Percentiles rank a stretch among this genome's conserved stretches.
Conservation (phyloP, 2,888 invertebrate species). For the Eupithecia pulchellata region DNA sequence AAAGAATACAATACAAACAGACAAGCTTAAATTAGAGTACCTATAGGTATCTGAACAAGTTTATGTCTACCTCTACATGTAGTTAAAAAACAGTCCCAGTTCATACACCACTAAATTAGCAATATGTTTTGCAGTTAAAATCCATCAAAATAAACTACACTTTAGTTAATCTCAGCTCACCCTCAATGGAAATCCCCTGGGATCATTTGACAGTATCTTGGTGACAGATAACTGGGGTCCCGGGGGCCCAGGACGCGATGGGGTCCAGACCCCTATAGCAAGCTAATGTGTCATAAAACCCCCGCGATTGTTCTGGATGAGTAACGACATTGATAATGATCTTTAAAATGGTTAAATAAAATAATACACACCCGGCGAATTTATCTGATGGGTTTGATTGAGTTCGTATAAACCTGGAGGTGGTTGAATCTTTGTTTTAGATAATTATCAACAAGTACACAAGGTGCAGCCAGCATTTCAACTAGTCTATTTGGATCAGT, state of each 20-base stretch:
- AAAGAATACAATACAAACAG: no score
- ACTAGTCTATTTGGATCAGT: no score
- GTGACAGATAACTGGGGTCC: conserved; percentile 72
- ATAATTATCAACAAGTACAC: no score
- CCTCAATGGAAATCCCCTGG: conserved; percentile 61
- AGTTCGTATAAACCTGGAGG: not conserved
- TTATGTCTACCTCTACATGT: not conserved
- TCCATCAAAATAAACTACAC: conserved; percentile 40
- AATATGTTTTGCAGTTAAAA: not conserved
- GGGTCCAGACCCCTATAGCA: conserved; percentile 46
- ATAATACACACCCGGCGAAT: conserved; percentile 43
- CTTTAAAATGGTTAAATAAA: conserved; percentile 63
- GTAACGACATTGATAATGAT: conserved; percentile 62
- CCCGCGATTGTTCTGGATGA: conserved; percentile 75
- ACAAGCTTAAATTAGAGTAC: no score
- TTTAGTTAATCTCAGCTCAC: conserved; percentile 58
- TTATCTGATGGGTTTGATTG: conserved; percentile 7
- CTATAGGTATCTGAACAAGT: no score
- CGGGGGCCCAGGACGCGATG: conserved; percentile 7
- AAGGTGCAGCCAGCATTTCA: no score
- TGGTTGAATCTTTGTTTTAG: not conserved
- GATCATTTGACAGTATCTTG: conserved; percentile 78
- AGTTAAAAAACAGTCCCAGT: no score
- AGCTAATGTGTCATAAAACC: conserved; percentile 81
- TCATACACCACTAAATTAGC: not conserved